Conservation (phyloP, 2,888 invertebrate genomes). For the Tanypteryx hageni region DNA sequence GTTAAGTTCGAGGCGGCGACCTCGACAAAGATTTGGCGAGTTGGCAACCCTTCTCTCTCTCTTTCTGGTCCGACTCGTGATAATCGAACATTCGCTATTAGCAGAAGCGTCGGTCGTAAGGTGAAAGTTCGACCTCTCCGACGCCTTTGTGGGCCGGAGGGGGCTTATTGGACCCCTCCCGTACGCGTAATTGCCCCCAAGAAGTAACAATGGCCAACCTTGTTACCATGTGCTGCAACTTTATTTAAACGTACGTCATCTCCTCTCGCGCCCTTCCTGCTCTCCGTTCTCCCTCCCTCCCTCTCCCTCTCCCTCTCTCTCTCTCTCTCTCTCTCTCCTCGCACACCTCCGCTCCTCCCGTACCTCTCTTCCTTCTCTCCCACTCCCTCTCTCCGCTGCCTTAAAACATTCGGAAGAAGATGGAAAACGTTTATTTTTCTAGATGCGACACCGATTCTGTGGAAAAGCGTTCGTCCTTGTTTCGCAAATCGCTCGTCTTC, state of each 20-base stretch:
- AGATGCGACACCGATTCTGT: too few species aligned
- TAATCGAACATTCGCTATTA: background rate
- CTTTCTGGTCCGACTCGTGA: background rate
- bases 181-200: background rate
- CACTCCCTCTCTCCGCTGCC: background rate
- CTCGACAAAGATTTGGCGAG: constrained; percentile 42
- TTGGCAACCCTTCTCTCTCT: constrained; percentile 27
- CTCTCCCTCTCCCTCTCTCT: background rate
- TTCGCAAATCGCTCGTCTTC: too few species aligned
- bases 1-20: background rate
- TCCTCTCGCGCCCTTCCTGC: background rate
- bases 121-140: background rate
- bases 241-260: constrained; percentile 49
- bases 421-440: too few species aligned
- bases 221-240: constrained; percentile 47
- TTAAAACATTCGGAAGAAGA: constrained; percentile 5
- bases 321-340: background rate
- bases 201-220: constrained; percentile 42
- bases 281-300: too few species aligned
- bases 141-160: background rate
- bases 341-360: background rate
- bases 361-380: too few species aligned
- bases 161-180: background rate
- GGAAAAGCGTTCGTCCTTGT: too few species aligned
- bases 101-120: background rate